Evolutionary conservation across 2,797 vertebrate species (phyloP).

Genomic region (Chiroxiphia lanceolata): DNA sequence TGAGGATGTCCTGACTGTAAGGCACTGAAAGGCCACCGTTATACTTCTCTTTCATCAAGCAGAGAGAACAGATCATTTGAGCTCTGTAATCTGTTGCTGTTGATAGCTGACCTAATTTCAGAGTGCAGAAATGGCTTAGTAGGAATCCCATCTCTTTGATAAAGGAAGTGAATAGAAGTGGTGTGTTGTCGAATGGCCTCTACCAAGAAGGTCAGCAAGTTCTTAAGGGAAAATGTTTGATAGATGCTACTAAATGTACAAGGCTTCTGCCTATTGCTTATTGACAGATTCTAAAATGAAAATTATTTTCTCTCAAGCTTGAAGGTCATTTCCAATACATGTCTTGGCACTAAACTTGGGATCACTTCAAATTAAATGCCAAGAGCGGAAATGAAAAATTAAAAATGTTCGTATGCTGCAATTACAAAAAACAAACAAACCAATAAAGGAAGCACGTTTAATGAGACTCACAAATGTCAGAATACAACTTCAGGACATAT

Average conservation of each 20-base stretch:
- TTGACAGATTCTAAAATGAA: slow-evolving; percentile 54
- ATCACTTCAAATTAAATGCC: slow-evolving; percentile 46
- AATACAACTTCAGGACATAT: not conserved
- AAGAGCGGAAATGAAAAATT: slow-evolving; percentile 19
- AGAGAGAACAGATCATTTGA: not conserved
- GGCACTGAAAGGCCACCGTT: not conserved
- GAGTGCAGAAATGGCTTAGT: slow-evolving; percentile 18
- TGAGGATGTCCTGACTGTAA: not conserved
- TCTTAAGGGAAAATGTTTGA: slow-evolving; percentile 61
- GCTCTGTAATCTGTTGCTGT: not conserved
- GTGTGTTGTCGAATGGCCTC: slow-evolving; percentile 1
- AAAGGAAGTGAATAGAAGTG: slow-evolving; percentile 28
- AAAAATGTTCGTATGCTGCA: slow-evolving; percentile 12
- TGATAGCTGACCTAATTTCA: slow-evolving; percentile 61
- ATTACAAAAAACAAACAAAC: not conserved
- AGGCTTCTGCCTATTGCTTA: slow-evolving; percentile 57
- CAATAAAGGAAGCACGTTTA: not conserved
- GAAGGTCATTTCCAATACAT: slow-evolving; percentile 48
- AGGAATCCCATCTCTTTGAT: slow-evolving; percentile 39
- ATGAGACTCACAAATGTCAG: not conserved
- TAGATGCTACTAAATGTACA: slow-evolving; percentile 58
- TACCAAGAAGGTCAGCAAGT: slow-evolving; percentile 59
- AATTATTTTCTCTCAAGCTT: slow-evolving; percentile 60
- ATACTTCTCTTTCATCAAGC: not conserved
- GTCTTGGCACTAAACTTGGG: not conserved